Conservation (phyloP, 2,797 vertebrate species). For the Pipistrellus kuhlii region DNA sequence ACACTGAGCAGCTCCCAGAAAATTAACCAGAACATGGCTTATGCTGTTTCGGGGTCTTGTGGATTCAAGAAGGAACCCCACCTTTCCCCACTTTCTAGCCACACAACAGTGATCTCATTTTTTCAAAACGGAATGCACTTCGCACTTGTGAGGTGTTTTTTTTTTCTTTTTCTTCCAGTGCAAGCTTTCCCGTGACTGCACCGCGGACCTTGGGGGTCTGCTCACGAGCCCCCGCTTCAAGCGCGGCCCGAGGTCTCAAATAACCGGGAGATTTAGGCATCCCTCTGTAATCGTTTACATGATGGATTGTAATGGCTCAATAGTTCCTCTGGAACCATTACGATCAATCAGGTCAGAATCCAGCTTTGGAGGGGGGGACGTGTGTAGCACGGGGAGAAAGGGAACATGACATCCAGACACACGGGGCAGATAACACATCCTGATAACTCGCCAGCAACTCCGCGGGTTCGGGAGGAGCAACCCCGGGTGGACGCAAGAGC, state of each 20-base stretch:
- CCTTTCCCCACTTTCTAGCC: not conserved
- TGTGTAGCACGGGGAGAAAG: not conserved
- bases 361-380: constrained; percentile 56
- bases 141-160: not conserved
- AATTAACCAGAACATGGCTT: constrained; percentile 9
- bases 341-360: constrained; percentile 84
- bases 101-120: constrained; percentile 16
- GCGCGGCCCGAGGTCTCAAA: constrained; percentile 82
- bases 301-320: constrained; percentile 86
- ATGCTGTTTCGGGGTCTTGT: not conserved
- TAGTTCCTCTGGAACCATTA: constrained; percentile 87
- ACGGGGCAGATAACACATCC: not conserved
- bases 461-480: not conserved
- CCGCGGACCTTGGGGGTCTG: constrained; percentile 67
- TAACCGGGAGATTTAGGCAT: constrained; percentile 86
- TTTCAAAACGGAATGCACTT: constrained; percentile 25
- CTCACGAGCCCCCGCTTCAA: constrained; percentile 64
- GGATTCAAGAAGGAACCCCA: not conserved
- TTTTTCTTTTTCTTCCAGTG: not conserved
- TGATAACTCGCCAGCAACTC: not conserved
- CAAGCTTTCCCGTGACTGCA: not conserved
- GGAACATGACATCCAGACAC: not conserved
- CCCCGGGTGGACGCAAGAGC: not conserved
- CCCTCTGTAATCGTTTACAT: constrained; percentile 87
- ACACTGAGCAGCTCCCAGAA: constrained; percentile 51